Base-by-base conservation (phyloP, 2,797 vertebrate species). In the Hozukius guyotensis region DNA sequence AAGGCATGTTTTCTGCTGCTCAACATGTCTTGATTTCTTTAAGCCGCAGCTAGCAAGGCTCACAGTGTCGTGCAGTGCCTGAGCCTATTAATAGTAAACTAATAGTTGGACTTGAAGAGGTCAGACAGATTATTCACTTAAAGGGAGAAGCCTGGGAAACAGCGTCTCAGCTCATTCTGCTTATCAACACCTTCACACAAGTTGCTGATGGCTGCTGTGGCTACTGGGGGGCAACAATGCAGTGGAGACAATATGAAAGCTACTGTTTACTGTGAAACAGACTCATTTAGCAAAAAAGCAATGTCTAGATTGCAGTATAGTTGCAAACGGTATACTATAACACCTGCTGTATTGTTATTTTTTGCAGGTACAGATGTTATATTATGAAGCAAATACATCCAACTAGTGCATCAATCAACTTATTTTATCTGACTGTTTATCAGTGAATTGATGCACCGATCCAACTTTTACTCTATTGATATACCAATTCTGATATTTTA, bases 1-100 rank as follows among this genome's bases (percentile, higher is more conserved):
- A 14, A 59, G 55, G 59, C 20, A n/a, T 32, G 67, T 80, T 72
- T 72, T 52, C 46, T 75, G 31, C 22, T 25, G n/a, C 42, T 64
- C 22, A 6, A 63, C 55, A 6, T 5, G 61, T 53, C 60, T 76
- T 64, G 70, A 56, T 66, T 63, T 77, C 18, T 27, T 74, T 70
- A 72, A 86, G 32, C 75, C 53, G 29, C 57, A 53, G 82, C 63
- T 61, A 32, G 77, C 78, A 8, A 8, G 59, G 60, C 59, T 83
- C 42, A 42, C 10, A 14, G 71, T 72, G 84, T 77, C 36, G 18
- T 71, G 62, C 25, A 59, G 71, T 10, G 69, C 73, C 69, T 36
- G 80, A 88, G 84, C 79, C 94, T 96, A 95, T 95, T 93, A 95
- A 93, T 96, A 96, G 94, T 83, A 88, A 92, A 91, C 93, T 92